Evolutionary conservation across 2,888 invertebrate species (phyloP), one percentile per base, ranked within the genome.

Genomic region (Habrosyne pyritoides): DNA sequence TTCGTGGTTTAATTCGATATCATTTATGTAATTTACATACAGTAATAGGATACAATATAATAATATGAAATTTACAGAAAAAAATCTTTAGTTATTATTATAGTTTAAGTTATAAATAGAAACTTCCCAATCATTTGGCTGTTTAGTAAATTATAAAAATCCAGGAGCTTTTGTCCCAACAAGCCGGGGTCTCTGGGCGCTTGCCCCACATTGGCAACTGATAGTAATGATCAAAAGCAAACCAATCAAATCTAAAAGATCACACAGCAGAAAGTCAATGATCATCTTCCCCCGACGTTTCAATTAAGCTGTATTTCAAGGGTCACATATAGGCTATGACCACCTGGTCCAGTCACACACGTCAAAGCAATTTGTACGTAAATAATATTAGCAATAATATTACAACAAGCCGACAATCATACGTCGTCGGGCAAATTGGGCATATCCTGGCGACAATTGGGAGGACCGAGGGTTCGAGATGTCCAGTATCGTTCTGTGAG

Each of bases 401-500:
- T 73, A 69, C 73, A 76, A 76, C 78, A 81, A 75, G 67, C 59
- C 61, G 66, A 79, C 84, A 87, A 86, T 84, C 80, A 69, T 64
- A 61, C 65, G 79, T 79, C 83, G 81, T 84, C 86, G 81, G 77
- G 71, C 79, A 82, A 89, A 91, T 81, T 72, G 81, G 84, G 61
- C 61, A 83, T 81, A 90, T 91, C 91, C 91, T 91, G 91, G 69
- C 57, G 63, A 53, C 84, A 89, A 90, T 88, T 89, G 89, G 74
- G 73, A 66, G 71, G 77, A 69, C 76, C 56, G 66, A 54, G 63
- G 68, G 67, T 61, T 59, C 53, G 47, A 47, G 33, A 26, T 52
- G 22, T 28, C 26, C 61, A 63, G 63, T 53, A 50, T 30, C 61
- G n/a, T 42, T 42, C 42, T 42, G 42, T 18, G 42, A 42, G 18